Percentiles rank a stretch among this genome's conserved stretches.
phyloP scores from a whole-genome alignment of 2,797 vertebrate genomes.

The Trematomus bernacchii region DNA sequence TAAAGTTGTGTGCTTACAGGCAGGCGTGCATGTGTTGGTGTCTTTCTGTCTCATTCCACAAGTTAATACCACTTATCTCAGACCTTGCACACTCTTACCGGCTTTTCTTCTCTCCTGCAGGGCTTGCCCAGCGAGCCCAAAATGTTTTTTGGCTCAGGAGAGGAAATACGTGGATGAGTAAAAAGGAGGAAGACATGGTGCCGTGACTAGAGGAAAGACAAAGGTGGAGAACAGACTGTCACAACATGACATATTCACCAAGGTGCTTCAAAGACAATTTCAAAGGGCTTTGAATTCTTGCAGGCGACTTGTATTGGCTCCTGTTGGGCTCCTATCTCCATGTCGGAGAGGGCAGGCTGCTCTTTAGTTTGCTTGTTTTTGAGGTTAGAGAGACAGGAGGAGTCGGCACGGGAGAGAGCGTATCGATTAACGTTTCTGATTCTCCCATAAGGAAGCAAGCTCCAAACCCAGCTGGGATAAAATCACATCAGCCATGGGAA shows the following conservation, averaged over 20 bases:
- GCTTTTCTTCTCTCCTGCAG: conserved; percentile 46
- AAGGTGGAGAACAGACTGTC: conserved; percentile 8
- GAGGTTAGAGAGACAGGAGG: conserved; percentile 19
- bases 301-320: conserved; percentile 35
- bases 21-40: conserved; percentile 26
- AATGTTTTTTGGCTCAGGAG: conserved; percentile 26
- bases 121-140: conserved; percentile 20
- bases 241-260: conserved; percentile 32
- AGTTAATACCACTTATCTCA: conserved; percentile 71
- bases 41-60: conserved; percentile 56
- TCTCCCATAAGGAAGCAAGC: conserved; percentile 58
- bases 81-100: conserved; percentile 53
- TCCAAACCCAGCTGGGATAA: conserved; percentile 58
- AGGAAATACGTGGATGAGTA: conserved; percentile 15
- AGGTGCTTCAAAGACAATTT: conserved; percentile 21
- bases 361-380: conserved; percentile 41
- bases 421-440: conserved; percentile 76
- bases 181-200: conserved; percentile 2
- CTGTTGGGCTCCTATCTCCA: background rate
- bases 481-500: conserved; percentile 66
- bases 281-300: conserved; percentile 17
- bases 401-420: conserved; percentile 14
- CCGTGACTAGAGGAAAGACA: conserved; percentile 20
- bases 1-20: conserved; percentile 15
- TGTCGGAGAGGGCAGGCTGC: background rate